Evolutionary conservation across 2,113 vertebrate genomes (phyloP), one percentile per base, ranked within the genome.

Genomic region (Entelurus aequoreus): DNA sequence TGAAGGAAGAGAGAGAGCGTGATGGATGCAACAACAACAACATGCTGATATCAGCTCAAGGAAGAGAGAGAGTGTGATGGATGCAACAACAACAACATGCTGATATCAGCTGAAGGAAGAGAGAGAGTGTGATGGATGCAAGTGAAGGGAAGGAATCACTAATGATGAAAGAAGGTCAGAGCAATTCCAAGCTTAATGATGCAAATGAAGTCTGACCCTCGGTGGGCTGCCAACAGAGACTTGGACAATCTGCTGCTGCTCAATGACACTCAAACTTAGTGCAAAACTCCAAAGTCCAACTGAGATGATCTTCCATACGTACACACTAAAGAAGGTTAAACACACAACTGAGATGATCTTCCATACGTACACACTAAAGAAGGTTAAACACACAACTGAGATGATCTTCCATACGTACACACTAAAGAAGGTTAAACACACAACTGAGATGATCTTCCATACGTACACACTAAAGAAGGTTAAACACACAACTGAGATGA

Each of bases 161-260:
- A 68, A 84, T 77, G 77, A 84, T 78, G 66, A 81, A 81, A 68
- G 82, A 84, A 88, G 87, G 87, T 87, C 85, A 81, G 78, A 73
- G 67, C 79, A 36, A 62, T 81, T 84, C 59, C 77, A 77, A 75
- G 74, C 81, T 5, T 76, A 86, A 88, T 80, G 82, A 86, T 84
- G 85, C 74, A 85, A 80, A 87, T 86, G 71, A 83, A 71, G 71
- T 50, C 50, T 58, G 76, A 75, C 35, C 63, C 68, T 74, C 66
- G 57, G 58, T 66, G 35, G 49, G 65, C 80, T 48, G 73, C 67
- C 74, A 72, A 54, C 52, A 63, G 70, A 65, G 51, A 48, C 58
- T 11, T 10, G 7, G 62, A 50, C 79, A 64, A 62, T 51, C 59
- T 62, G 66, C 71, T 60, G 65, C 8, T 49, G 53, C 75, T 65